phyloP scores from a whole-genome alignment of 2,888 invertebrate species.

The Agriotes lineatus region DNA sequence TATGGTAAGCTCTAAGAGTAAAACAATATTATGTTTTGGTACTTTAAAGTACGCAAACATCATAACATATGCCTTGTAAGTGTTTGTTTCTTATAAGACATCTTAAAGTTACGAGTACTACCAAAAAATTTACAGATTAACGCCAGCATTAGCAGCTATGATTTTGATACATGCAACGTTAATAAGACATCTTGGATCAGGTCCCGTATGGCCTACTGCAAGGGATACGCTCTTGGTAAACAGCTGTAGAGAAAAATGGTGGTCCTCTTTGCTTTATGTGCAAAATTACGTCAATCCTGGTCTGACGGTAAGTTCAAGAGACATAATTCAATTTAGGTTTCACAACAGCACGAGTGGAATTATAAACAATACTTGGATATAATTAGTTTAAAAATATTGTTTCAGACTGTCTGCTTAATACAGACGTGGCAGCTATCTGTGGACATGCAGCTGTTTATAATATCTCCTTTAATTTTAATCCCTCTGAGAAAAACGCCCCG shows the following conservation, averaged over 20 bases:
- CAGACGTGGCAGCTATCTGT: constrained; percentile 73
- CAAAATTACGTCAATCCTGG: constrained; percentile 61
- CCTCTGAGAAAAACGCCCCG: constrained; percentile 5
- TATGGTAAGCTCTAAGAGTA: no score
- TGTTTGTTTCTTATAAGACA: no score
- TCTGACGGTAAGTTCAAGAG: constrained; percentile 55
- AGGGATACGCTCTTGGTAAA: constrained; percentile 44
- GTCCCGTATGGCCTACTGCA: constrained; percentile 67
- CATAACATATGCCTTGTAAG: no score
- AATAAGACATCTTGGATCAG: constrained; percentile 66
- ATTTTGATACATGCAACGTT: constrained; percentile 66
- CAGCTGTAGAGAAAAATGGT: constrained; percentile 63
- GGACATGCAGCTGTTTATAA: constrained; percentile 56
- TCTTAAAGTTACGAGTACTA: no score
- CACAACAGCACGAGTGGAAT: no score
- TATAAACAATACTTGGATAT: background rate
- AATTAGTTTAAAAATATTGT: background rate
- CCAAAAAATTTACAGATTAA: constrained; percentile 66
- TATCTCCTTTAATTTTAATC: constrained; percentile 3
- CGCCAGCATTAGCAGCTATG: constrained; percentile 67
- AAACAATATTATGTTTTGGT: no score
- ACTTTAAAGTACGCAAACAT: no score
- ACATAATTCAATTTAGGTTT: no score
- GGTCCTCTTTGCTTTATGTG: constrained; percentile 64
- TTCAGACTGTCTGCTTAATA: constrained; percentile 60